Evolutionary conservation across 2,113 vertebrate species (phyloP), one percentile per base, ranked within the genome.

Genomic region (Balaenoptera acutorostrata): DNA sequence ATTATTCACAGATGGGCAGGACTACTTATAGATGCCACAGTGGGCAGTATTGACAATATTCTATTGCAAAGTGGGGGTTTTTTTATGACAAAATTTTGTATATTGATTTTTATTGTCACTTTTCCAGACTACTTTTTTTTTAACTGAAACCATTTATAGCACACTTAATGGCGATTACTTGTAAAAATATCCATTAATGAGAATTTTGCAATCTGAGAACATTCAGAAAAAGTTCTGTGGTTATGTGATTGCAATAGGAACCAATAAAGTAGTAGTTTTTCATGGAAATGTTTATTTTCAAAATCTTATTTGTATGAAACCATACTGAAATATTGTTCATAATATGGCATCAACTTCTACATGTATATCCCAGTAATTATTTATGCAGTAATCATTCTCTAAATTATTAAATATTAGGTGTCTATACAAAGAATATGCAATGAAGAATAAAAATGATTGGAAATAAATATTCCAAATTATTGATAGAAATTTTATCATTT

Each of bases 401-500:
- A 59, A 63, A 46, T 46, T 31, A 66, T 97, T 91, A 85, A 68
- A 88, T 68, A 12, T 69, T 93, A 49, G 39, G 23, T 84, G 6
- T 49, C 71, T 92, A 63, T 68, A n/a, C 36, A 72, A 89, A 80
- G 36, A 80, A 41, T 49, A 68, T 59, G 1, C 66, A 8, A 78
- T 81, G 2, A 89, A 83, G 12, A 89, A 80, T 90, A 72, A 25
- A 93, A 92, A 31, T 88, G 17, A 89, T 77, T 59, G 9, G 20
- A 88, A 90, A 85, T 44, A 92, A 90, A 46, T 75, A 87, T 80
- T 96, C 33, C 57, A 57, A 59, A 89, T 88, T 93, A 10, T 61
- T 44, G 10, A 78, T 25, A 57, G 36, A 41, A 82, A 33, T 69
- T 64, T 77, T 64, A 66, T 90, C 39, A 52, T 74, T 85, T 91